These are phyloP conservation scores for Aleadryas rufinucha DNA, from an alignment of 2,113 vertebrate genomes.

Conservation along the genomic window DNA sequence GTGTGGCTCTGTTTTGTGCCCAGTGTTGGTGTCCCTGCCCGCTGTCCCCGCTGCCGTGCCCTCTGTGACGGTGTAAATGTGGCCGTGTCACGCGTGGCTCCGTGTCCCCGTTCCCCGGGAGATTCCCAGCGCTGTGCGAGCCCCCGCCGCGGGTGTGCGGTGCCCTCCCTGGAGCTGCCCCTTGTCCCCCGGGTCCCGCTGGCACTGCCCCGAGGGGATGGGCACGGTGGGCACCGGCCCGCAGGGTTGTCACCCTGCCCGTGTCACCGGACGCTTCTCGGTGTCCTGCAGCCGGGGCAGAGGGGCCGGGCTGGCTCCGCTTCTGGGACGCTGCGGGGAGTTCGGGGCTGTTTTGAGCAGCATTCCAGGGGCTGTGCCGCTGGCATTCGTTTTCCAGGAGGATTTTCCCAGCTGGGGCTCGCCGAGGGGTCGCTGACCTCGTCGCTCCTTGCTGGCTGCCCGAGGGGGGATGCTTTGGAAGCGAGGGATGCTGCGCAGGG, in stretches of 20 bases:
- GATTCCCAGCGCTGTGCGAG: too few relatives aligned
- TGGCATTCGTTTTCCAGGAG: background rate
- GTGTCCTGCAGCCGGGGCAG: background rate
- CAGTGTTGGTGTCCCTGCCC: background rate
- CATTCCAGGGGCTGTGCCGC: fast-evolving
- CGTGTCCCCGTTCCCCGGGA: background rate
- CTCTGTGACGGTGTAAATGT: fast-evolving
- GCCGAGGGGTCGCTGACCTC: background rate
- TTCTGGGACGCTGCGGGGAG: background rate
- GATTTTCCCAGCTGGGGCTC: background rate
- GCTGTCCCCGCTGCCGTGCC: background rate
- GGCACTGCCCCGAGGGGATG: fast-evolving
- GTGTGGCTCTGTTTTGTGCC: background rate
- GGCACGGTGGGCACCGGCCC: fast-evolving
- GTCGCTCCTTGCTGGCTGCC: background rate
- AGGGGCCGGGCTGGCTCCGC: background rate
- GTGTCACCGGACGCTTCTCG: background rate
- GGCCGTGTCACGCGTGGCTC: background rate
- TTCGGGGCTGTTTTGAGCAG: background rate
- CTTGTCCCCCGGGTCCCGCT: background rate
- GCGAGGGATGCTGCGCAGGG: background rate
- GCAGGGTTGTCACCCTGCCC: fast-evolving
- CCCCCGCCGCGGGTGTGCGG: background rate
- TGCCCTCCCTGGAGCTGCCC: background rate
- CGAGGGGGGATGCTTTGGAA: background rate